Conservation (phyloP, 2,888 invertebrate species). For the Euplexia lucipara region DNA sequence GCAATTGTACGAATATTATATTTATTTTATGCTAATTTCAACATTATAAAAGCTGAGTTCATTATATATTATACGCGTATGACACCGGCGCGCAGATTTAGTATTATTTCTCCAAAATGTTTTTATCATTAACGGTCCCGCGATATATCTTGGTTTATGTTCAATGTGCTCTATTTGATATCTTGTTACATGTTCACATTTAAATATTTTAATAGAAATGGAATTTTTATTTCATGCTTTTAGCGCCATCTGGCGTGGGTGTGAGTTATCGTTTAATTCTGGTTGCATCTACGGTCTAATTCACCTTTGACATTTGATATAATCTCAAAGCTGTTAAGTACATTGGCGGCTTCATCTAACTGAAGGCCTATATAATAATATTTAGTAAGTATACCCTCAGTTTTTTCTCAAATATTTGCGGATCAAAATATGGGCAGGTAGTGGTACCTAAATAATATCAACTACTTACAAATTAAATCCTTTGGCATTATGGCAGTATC, state of each 20-base stretch:
- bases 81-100: constrained; percentile 54
- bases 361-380: neutral
- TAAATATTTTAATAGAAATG: constrained; percentile 52
- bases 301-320: constrained; percentile 48
- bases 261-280: constrained; percentile 28
- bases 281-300: constrained; percentile 31
- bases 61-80: constrained; percentile 68
- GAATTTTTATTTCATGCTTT: constrained; percentile 33
- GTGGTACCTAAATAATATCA: constrained; percentile 17
- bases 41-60: constrained; percentile 71
- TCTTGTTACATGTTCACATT: constrained; percentile 52
- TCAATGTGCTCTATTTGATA: constrained; percentile 60
- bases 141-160: constrained; percentile 66
- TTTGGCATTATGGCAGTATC: constrained; percentile 37
- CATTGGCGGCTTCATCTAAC: neutral
- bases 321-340: constrained; percentile 4
- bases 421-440: neutral
- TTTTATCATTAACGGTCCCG: constrained; percentile 76
- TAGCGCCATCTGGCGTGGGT: constrained; percentile 35
- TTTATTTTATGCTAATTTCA: constrained; percentile 85
- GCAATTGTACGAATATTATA: constrained; percentile 85
- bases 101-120: constrained; percentile 62
- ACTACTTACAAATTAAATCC: constrained; percentile 18
- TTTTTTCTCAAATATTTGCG: constrained; percentile 1
- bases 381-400: neutral